A percentile compares a stretch with the other conserved stretches of the same genome.
Conservation (phyloP, 2,797 vertebrate species). For the Gallinago nigripennis region DNA sequence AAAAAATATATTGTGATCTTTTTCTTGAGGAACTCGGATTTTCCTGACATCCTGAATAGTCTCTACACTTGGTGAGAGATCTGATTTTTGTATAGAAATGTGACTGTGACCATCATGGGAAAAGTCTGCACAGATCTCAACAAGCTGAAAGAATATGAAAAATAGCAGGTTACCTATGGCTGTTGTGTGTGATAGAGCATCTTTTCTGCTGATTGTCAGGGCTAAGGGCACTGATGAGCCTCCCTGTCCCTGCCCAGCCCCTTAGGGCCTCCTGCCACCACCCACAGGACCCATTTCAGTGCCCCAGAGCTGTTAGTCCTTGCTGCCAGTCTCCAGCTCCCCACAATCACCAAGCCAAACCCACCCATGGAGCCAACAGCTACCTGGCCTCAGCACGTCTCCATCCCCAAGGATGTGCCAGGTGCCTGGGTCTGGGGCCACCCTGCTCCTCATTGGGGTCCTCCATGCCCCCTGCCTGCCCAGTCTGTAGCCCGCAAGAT, state of each 20-base stretch:
- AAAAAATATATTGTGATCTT: background rate
- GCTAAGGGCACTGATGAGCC: rapidly evolving
- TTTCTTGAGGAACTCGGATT: background rate
- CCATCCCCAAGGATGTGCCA: background rate
- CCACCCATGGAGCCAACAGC: rapidly evolving
- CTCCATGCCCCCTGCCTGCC: rapidly evolving
- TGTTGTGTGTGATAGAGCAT: rapidly evolving
- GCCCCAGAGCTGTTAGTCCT: rapidly evolving
- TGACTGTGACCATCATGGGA: background rate
- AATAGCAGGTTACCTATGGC: rapidly evolving
- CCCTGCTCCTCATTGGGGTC: background rate
- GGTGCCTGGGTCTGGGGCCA: no score
- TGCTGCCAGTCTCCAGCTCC: background rate
- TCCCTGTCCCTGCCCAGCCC: no score
- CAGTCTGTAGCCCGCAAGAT: rapidly evolving
- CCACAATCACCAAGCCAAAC: rapidly evolving
- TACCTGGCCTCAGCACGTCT: rapidly evolving
- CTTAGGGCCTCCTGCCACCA: rapidly evolving
- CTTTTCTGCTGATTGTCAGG: background rate
- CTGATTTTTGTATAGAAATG: background rate
- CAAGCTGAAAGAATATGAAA: background rate
- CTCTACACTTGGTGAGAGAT: background rate
- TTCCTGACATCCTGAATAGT: background rate
- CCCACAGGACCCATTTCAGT: background rate
- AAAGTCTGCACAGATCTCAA: background rate